Evolutionary conservation across 1,140 invertebrate species (phyloP).

Genomic region (Drosophila erecta): DNA sequence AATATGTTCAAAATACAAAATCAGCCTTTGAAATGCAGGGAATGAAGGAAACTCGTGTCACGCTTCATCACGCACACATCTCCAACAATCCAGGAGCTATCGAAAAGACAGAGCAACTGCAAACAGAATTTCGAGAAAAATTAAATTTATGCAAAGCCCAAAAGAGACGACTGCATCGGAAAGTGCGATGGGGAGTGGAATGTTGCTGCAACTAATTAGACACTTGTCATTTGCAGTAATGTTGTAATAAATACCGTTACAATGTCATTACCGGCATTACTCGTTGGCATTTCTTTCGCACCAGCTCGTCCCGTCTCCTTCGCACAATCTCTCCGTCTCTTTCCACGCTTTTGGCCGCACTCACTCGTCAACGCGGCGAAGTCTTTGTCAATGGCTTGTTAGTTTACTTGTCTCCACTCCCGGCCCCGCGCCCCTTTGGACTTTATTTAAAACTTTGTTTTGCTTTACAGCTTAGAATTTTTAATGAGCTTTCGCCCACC

Average conservation of each 20-base stretch:
- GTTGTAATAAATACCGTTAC: constrained; percentile 83
- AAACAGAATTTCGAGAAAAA: constrained; percentile 24
- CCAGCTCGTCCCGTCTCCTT: constrained; percentile 7
- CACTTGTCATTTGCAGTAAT: constrained; percentile 78
- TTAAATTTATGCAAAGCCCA: constrained; percentile 41
- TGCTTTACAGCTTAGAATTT: constrained; percentile 80
- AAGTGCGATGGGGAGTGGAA: constrained; percentile 14
- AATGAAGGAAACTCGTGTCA: not conserved
- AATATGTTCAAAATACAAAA: no score
- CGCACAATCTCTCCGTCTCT: not conserved
- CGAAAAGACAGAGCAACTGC: not conserved
- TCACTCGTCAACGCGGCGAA: constrained; percentile 36
- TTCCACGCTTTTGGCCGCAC: constrained; percentile 30
- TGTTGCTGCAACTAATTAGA: constrained; percentile 77
- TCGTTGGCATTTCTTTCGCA: constrained; percentile 55
- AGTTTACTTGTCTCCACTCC: constrained; percentile 61
- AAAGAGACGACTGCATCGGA: not conserved
- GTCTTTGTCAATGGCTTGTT: constrained; percentile 76
- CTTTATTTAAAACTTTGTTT: constrained; percentile 81
- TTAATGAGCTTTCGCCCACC: constrained; percentile 80
- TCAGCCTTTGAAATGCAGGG: no score
- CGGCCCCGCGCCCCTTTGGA: constrained; percentile 28
- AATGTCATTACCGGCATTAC: constrained; percentile 81
- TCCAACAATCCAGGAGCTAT: not conserved
- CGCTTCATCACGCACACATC: not conserved